Evolutionary conservation across 2,113 vertebrate species (phyloP).

Genomic region (Paramormyrops kingsleyae): DNA sequence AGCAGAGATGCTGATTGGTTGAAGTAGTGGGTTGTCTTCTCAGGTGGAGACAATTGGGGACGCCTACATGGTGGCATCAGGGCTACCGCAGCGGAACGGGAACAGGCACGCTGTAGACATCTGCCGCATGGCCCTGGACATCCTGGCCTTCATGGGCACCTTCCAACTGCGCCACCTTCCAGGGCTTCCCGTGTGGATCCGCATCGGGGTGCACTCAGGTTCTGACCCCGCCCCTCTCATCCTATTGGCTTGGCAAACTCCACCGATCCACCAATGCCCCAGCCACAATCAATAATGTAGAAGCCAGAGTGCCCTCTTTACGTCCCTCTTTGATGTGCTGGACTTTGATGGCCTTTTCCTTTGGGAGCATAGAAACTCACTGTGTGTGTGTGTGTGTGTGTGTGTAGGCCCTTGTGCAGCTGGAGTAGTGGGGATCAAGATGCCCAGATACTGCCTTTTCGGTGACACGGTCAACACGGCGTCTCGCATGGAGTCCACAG

Average conservation of each 20-base stretch:
- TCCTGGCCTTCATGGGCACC: conserved; percentile 87
- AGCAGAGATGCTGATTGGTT: not conserved
- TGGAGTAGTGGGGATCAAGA: conserved; percentile 92
- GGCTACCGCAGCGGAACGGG: conserved; percentile 86
- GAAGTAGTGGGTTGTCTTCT: not conserved
- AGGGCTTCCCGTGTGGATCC: conserved; percentile 91
- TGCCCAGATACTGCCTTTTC: conserved; percentile 93
- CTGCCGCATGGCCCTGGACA: conserved; percentile 90
- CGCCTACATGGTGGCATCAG: conserved; percentile 95
- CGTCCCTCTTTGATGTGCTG: not conserved
- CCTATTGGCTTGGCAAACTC: not conserved
- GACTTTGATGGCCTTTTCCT: not conserved
- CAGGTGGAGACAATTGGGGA: conserved; percentile 98
- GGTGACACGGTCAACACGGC: conserved; percentile 92
- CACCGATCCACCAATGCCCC: not conserved
- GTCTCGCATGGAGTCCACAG: conserved; percentile 93
- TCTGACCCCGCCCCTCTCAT: conserved; percentile 21
- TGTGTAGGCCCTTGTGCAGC: conserved; percentile 83
- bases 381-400: conserved; percentile 6
- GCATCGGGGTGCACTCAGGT: conserved; percentile 98
- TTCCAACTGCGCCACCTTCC: conserved; percentile 88
- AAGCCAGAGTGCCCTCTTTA: not conserved
- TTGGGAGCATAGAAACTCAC: not conserved
- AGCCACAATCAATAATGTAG: not conserved
- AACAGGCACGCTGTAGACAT: conserved; percentile 89